Base-by-base conservation (phyloP, 1,140 invertebrate genomes). In the Drosophila funebris region DNA sequence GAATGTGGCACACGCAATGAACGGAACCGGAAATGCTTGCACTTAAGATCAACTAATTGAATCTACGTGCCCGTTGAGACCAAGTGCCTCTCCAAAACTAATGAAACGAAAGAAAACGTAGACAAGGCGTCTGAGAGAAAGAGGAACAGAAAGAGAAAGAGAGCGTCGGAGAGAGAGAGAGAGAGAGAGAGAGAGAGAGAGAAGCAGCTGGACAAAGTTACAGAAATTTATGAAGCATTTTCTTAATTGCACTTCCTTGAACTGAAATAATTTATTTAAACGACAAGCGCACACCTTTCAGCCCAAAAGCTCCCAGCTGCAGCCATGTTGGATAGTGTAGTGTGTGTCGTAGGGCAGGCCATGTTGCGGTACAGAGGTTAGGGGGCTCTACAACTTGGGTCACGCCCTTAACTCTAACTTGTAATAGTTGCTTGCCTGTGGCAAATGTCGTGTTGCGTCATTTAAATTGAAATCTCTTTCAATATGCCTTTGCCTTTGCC, bases 191-290 rank as follows among this genome's bases (percentile, higher is more conserved):
- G 20, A 0, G 3, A 0, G 29, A 4, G 29, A 64, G 22, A 39
- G 50, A 39, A 29, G 63, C 50, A 58, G 37, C 68, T 68, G 69
- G 70, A 76, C 67, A 74, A 81, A 88, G 89, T 81, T 90, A 71
- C 69, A 64, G 57, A 90, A 90, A 90, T 90, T 90, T 87, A 90
- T 90, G 78, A 90, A 90, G 74, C 89, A 89, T 90, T 90, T 90
- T 85, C 89, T 89, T 90, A 90, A 90, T 90, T 90, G 84, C 89
- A 90, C 78, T 90, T 90, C 76, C 78, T 78, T 74, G 50, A 90
- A 88, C 78, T 78, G 89, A 75, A 90, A 90, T 90, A 84, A 90
- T 90, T 90, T 90, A 90, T 90, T 91, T 90, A 90, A 90, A 90
- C 81, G 85, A 85, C 89, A 90, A 76, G 73, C 74, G 78, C 80